Base-by-base conservation (phyloP, 2,113 vertebrate genomes). In the Oncorhynchus keta region DNA sequence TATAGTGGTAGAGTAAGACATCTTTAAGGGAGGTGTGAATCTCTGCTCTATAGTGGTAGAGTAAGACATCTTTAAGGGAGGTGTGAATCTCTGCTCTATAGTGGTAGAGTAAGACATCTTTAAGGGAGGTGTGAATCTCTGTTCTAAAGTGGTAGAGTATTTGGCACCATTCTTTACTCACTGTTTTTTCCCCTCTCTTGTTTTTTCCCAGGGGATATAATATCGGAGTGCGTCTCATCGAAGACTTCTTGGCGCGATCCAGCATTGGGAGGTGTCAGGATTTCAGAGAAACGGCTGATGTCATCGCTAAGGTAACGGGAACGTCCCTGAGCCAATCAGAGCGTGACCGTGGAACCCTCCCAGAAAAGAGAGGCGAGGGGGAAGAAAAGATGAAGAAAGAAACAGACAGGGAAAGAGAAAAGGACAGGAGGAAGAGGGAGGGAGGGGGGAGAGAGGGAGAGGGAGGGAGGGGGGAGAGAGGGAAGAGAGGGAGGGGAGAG, bases 211-310 rank as follows among this genome's bases (percentile, higher is more conserved):
- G 98, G 98, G 98, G 98, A 87, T 99, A 99, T 88, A 99, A 99
- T 89, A 99, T 99, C 0, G 98, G 98, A 1, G 97, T 99, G 35
- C 94, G 98, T 72, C 95, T 99, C 39, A 99, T 99, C 9, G 98
- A 99, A 91, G 98, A 99, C 88, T 99, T 99, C 80, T 90, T 99
- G 94, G 95, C 98, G 13, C 95, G 97, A 20, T 99, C 98, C 85
- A 99, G 88, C 12, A 96, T 99, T 0, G 98, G 98, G 55, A 95
- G 97, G 76, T 99, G 98, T 93, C 97, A 99, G 0, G 98, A 99
- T 90, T 99, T 99, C 92, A 95, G 97, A 92, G 98, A 99, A 93
- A 99, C 98, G 0, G 97, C 98, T 0, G 98, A 99, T 92, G 97
- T 99, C 79, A 99, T 99, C 32, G 96, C 98, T 72, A 99, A 99